These are phyloP conservation scores for Drosophila sucinea DNA, from an alignment of 1,140 invertebrate genomes.

Conservation along the genomic window DNA sequence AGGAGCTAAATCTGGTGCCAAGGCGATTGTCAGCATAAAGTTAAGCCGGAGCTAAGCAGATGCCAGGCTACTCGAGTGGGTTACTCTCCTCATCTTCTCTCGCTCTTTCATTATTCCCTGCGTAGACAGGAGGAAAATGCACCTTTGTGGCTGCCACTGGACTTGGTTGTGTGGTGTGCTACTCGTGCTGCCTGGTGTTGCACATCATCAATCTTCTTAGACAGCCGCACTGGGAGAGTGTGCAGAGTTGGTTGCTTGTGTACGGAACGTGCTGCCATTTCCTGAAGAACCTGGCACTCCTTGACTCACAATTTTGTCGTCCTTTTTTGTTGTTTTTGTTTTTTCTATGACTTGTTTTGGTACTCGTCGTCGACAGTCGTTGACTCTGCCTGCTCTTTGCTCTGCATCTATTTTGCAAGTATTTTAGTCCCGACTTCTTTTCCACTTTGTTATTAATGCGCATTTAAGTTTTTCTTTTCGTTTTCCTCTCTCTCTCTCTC, in stretches of 20 bases:
- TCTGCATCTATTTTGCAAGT: slow-evolving; percentile 61
- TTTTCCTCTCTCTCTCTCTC: slow-evolving; percentile 10
- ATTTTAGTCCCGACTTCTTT: slow-evolving; percentile 52
- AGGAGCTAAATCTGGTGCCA: slow-evolving; percentile 63
- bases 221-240: slow-evolving; percentile 52
- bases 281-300: slow-evolving; percentile 42
- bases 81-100: slow-evolving; percentile 10
- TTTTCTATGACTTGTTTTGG: slow-evolving; percentile 30
- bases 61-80: slow-evolving; percentile 45
- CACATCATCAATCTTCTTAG: slow-evolving; percentile 81
- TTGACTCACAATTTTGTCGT: slow-evolving; percentile 63
- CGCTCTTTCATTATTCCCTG: neutral
- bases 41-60: slow-evolving; percentile 73
- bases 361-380: slow-evolving; percentile 61
- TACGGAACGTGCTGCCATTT: slow-evolving; percentile 74
- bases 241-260: slow-evolving; percentile 46
- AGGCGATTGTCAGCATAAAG: slow-evolving; percentile 78
- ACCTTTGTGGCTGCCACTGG: slow-evolving; percentile 51
- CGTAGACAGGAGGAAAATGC: slow-evolving; percentile 20
- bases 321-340: neutral
- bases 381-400: slow-evolving; percentile 45
- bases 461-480: slow-evolving; percentile 73
- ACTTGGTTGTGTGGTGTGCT: slow-evolving; percentile 16
- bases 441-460: slow-evolving; percentile 79
- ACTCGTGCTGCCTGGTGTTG: neutral